Evolutionary conservation across 2,797 vertebrate species (phyloP).

Genomic region (Silurus aristotelis): DNA sequence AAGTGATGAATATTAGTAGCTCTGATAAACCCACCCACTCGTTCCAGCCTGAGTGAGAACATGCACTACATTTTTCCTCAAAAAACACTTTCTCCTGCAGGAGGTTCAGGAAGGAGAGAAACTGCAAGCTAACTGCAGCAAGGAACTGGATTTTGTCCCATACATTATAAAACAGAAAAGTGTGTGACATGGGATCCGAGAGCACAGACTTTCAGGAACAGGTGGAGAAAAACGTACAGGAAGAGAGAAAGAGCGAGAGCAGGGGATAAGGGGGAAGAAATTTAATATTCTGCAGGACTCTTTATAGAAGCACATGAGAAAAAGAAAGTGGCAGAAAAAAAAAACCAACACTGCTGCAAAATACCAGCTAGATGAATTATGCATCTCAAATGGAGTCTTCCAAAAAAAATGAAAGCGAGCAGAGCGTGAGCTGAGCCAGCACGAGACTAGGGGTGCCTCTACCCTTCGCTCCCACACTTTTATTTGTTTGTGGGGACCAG

Average conservation of each 20-base stretch:
- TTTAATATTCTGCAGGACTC: conserved; percentile 1
- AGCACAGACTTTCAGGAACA: conserved; percentile 4
- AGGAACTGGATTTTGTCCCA: neutral
- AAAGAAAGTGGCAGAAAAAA: neutral
- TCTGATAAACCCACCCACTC: conserved; percentile 49
- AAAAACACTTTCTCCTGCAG: conserved; percentile 26
- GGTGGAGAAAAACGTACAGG: neutral
- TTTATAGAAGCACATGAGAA: neutral
- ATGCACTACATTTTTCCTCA: conserved; percentile 20
- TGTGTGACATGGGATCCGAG: neutral
- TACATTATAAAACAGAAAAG: conserved; percentile 20
- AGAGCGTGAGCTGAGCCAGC: conserved; percentile 3
- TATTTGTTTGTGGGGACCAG: neutral
- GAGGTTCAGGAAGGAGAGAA: neutral
- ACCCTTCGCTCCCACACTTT: neutral
- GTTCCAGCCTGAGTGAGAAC: conserved; percentile 27
- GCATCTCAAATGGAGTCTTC: conserved; percentile 46
- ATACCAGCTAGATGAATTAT: conserved; percentile 49
- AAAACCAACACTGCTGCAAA: conserved; percentile 25
- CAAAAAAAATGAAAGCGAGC: conserved; percentile 46
- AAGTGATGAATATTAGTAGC: conserved; percentile 53
- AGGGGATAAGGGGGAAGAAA: neutral
- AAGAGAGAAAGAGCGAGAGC: no score
- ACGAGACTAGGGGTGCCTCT: neutral
- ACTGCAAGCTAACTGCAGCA: neutral